Conservation (phyloP, 2,888 invertebrate species). For the Ypsolopha sequella region DNA sequence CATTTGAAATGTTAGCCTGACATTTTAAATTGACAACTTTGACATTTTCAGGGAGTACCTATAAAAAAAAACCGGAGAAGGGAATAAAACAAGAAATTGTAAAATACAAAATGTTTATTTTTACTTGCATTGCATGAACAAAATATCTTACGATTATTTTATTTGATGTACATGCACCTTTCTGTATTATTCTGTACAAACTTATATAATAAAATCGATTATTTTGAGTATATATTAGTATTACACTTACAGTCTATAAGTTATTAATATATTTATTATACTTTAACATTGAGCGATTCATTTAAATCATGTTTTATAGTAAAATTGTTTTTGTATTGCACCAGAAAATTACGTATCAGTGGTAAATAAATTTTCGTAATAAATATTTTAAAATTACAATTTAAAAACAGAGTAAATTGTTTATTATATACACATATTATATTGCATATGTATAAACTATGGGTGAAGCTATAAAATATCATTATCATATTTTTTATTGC, state of each 20-base stretch:
- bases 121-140: background rate
- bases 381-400: too few relatives aligned
- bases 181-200: background rate
- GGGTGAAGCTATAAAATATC: too few relatives aligned
- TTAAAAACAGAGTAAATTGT: too few relatives aligned
- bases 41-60: background rate
- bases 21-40: too few relatives aligned
- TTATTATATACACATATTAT: too few relatives aligned
- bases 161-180: background rate
- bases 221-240: constrained; percentile 10
- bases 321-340: constrained; percentile 20
- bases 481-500: too few relatives aligned
- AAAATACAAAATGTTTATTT: background rate
- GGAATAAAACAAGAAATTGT: background rate
- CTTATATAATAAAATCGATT: background rate
- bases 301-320: background rate
- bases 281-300: constrained; percentile 10
- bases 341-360: constrained; percentile 14
- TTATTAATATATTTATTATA: too few relatives aligned
- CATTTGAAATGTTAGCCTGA: too few relatives aligned
- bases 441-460: too few relatives aligned
- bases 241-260: background rate
- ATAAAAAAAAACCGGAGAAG: background rate
- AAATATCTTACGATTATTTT: background rate
- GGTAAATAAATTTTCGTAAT: too few relatives aligned